phyloP scores from a whole-genome alignment of 2,113 vertebrate species.

The Cyprinodon brontotheroides region DNA sequence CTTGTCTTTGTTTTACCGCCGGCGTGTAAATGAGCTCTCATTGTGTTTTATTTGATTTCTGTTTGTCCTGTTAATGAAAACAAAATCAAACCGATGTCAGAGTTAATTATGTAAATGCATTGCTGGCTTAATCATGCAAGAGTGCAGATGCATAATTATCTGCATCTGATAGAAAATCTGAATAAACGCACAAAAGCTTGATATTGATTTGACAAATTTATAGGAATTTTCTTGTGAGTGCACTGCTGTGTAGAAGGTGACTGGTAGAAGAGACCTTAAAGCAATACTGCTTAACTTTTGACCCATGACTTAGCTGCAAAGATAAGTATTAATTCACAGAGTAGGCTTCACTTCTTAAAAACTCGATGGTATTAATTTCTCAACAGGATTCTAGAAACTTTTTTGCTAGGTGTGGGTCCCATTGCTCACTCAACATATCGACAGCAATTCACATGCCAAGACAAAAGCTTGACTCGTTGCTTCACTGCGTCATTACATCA shows the following conservation, averaged over 20 bases:
- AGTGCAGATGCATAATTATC: slow-evolving; percentile 22
- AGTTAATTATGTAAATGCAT: slow-evolving; percentile 28
- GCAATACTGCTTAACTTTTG: background rate
- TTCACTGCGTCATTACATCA: no score
- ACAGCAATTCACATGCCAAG: no score
- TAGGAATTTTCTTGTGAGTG: background rate
- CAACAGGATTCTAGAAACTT: no score
- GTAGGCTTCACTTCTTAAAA: no score
- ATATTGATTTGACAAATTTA: slow-evolving; percentile 6
- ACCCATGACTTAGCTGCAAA: background rate
- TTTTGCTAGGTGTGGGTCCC: no score
- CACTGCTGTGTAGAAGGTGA: background rate
- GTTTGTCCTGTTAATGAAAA: slow-evolving; percentile 6
- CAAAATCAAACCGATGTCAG: slow-evolving; percentile 34
- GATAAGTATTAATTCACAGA: no score
- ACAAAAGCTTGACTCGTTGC: no score
- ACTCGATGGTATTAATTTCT: no score
- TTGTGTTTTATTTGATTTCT: slow-evolving; percentile 23
- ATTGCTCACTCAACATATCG: no score
- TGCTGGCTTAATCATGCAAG: slow-evolving; percentile 7
- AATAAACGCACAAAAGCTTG: slow-evolving; percentile 5
- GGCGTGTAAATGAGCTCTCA: slow-evolving; percentile 6
- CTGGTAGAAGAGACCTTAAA: background rate
- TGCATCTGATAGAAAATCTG: slow-evolving; percentile 18
- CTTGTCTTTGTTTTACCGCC: slow-evolving; percentile 47